Conservation (phyloP, 2,888 invertebrate species). For the Pseudococcus jackbeardsleyi region DNA sequence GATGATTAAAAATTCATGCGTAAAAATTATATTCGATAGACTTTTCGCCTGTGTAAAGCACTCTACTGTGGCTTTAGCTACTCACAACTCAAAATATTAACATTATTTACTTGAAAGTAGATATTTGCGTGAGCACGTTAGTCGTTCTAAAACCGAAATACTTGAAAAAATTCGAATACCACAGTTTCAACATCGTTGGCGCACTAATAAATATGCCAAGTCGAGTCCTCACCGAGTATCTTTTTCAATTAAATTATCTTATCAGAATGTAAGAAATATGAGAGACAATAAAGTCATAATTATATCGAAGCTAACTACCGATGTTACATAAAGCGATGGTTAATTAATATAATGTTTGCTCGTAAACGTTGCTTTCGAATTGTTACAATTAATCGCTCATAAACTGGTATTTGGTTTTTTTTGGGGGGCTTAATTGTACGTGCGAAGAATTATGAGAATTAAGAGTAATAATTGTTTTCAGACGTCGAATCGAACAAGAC, state of each 20-base stretch:
- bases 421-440: neutral
- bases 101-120: neutral
- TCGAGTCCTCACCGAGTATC: neutral
- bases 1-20: slow-evolving; percentile 8
- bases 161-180: neutral
- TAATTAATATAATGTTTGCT: slow-evolving; percentile 42
- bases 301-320: slow-evolving; percentile 38
- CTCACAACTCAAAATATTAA: neutral
- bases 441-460: slow-evolving; percentile 12
- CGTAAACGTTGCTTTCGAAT: slow-evolving; percentile 3
- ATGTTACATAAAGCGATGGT: slow-evolving; percentile 9
- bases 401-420: slow-evolving; percentile 20
- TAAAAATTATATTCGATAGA: neutral
- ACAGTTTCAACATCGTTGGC: neutral
- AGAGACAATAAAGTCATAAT: slow-evolving; percentile 41
- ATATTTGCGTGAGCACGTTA: neutral
- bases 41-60: neutral
- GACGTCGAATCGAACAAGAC: neutral
- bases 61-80: neutral
- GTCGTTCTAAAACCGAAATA: neutral
- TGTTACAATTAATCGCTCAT: slow-evolving; percentile 14
- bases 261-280: neutral
- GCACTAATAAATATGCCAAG: neutral
- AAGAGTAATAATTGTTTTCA: slow-evolving; percentile 25
- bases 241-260: slow-evolving; percentile 27